Evolutionary conservation across 1,140 invertebrate genomes (phyloP).

Genomic region (Dinoponera quadriceps): DNA sequence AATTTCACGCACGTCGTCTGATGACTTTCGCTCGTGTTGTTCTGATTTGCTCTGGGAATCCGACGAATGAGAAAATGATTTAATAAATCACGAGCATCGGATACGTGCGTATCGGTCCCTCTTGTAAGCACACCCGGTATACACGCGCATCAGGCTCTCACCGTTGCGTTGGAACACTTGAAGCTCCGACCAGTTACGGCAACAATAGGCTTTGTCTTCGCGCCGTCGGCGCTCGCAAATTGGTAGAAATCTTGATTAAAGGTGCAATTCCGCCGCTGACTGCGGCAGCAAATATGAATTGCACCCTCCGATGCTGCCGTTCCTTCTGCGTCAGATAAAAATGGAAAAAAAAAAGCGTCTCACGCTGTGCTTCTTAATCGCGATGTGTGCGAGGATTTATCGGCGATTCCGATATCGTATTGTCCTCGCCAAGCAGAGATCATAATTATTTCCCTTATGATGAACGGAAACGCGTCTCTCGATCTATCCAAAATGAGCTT

Average conservation of each 20-base stretch:
- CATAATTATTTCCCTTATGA: not conserved
- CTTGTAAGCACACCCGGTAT: constrained; percentile 75
- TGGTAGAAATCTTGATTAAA: constrained; percentile 86
- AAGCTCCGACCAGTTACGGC: constrained; percentile 85
- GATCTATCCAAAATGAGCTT: not conserved
- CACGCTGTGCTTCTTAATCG: constrained; percentile 47
- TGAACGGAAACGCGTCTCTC: not conserved
- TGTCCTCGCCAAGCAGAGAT: not conserved
- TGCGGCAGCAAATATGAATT: constrained; percentile 79
- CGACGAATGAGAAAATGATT: not conserved
- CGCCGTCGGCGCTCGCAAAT: constrained; percentile 85
- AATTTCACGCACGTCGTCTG: not conserved
- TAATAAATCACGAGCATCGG: not conserved
- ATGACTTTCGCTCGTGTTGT: not conserved
- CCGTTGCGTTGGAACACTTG: constrained; percentile 84
- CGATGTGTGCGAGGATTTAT: constrained; percentile 26
- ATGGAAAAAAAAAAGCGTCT: constrained; percentile 75
- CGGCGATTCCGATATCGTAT: constrained; percentile 48
- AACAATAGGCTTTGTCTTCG: constrained; percentile 86
- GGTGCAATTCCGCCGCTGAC: constrained; percentile 83
- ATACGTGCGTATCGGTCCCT: not conserved
- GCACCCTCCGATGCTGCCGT: constrained; percentile 74
- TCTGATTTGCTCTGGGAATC: not conserved
- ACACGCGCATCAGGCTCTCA: constrained; percentile 73
- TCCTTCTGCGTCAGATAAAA: constrained; percentile 68